Base-by-base conservation (phyloP, 2,888 invertebrate genomes). In the Hypercompe scribonia region DNA sequence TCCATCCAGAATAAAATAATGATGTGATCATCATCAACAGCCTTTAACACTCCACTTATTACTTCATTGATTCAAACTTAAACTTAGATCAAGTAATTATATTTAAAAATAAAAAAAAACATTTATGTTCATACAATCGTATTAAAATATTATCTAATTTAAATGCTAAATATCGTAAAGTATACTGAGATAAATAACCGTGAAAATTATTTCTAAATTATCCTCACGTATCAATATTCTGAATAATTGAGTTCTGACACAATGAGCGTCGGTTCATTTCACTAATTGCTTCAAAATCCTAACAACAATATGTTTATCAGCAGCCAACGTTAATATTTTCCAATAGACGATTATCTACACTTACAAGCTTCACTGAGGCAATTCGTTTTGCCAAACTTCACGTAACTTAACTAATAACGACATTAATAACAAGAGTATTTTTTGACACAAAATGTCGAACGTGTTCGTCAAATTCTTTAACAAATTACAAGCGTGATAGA, bases 321-420 rank as follows among this genome's bases (percentile, higher is more conserved):
- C 84, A 83, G 81, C 80, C 76, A 83, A 83, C 80, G 85, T 80
- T 83, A 87, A 89, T 87, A 87, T 90, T 89, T 85, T 82, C 85
- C 80, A 84, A 86, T 83, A 87, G 84, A 79, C 84, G 82, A 86
- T 89, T 86, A 83, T 85, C 68, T 73, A 82, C 84, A 84, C 84
- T 81, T 85, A 84, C 86, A 83, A 75, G 70, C 80, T 74, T 72
- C n/a, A 85, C 82, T 86, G 87, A 79, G 70, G 64, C 74, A 69
- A 85, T 84, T 84, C 79, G 86, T 85, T 76, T 81, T 73, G 85
- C 84, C 80, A 76, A 85, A 85, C 78, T 89, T 90, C 87, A 86
- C 84, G 85, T 86, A 89, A 91, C 90, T 89, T 89, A 78, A 85
- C 84, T 88, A 89, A 89, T 88, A 89, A 86, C 79, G 77, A 84